A percentile compares a stretch with the other conserved stretches of the same genome.
phyloP scores from a whole-genome alignment of 2,888 invertebrate species.

The Hesperia comma region DNA sequence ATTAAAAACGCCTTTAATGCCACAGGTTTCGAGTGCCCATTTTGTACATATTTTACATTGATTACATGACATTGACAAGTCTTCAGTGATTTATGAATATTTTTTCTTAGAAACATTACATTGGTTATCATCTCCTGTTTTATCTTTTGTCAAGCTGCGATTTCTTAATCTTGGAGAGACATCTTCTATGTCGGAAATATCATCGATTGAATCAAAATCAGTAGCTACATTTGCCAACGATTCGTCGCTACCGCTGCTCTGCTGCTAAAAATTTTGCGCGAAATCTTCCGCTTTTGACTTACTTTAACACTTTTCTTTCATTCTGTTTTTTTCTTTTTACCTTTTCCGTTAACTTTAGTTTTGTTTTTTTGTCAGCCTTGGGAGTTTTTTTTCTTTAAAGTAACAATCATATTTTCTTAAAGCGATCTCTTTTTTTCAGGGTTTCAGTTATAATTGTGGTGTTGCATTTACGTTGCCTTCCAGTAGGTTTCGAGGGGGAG shows the following conservation, averaged over 20 bases:
- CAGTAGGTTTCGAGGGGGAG: conserved; percentile 37
- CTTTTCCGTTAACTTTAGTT: conserved; percentile 35
- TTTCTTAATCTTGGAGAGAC: conserved; percentile 35
- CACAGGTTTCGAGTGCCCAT: conserved; percentile 38
- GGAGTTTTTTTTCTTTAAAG: conserved; percentile 39
- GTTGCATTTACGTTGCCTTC: conserved; percentile 37
- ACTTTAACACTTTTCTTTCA: conserved; percentile 34
- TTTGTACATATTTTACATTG: conserved; percentile 32
- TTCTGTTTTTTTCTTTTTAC: conserved; percentile 39
- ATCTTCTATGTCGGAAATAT: conserved; percentile 37
- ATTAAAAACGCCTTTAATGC: conserved; percentile 38
- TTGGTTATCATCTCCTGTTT: conserved; percentile 38
- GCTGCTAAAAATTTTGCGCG: conserved; percentile 29
- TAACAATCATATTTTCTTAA: conserved; percentile 39
- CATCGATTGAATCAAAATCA: conserved; percentile 30
- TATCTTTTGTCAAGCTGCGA: conserved; percentile 35
- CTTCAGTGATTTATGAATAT: conserved; percentile 38
- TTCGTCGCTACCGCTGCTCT: conserved; percentile 37
- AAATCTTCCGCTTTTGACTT: conserved; percentile 31
- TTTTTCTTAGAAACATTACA: conserved; percentile 38
- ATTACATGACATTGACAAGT: too few relatives aligned
- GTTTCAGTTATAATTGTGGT: conserved; percentile 39
- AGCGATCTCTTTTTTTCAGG: conserved; percentile 36
- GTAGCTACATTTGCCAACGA: conserved; percentile 18
- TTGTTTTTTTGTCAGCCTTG: conserved; percentile 39